These are phyloP conservation scores for Sarcophaga carnaria DNA, from an alignment of 2,888 invertebrate genomes.

Conservation along the genomic window DNA sequence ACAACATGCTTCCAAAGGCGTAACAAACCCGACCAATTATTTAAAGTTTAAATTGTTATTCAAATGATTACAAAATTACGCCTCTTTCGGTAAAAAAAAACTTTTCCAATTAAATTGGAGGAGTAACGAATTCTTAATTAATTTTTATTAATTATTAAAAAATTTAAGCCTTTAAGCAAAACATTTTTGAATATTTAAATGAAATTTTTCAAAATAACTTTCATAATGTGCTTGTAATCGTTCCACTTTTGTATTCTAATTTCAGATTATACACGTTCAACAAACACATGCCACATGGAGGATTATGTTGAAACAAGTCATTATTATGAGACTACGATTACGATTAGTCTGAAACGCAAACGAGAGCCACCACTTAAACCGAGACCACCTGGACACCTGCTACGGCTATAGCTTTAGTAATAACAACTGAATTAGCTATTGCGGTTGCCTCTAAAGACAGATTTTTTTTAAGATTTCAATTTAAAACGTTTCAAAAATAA, in stretches of 20 bases:
- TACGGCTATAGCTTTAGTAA: background rate
- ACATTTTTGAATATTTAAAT: background rate
- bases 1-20: no score
- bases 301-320: conserved; percentile 69
- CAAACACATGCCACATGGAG: conserved; percentile 74
- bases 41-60: no score
- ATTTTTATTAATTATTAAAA: background rate
- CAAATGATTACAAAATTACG: no score
- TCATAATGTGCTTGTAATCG: background rate
- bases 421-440: no score
- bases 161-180: background rate
- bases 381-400: conserved; percentile 75
- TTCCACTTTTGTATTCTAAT: conserved; percentile 45
- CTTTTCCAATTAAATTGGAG: no score
- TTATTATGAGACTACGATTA: conserved; percentile 73
- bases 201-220: background rate
- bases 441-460: no score
- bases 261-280: conserved; percentile 70
- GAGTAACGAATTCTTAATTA: background rate
- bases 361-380: conserved; percentile 77
- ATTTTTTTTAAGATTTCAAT: no score
- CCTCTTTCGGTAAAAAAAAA: background rate
- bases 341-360: conserved; percentile 75
- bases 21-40: no score
- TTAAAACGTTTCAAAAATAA: no score